Base-by-base conservation (phyloP, 2,113 vertebrate species). In the Hippocampus zosterae region DNA sequence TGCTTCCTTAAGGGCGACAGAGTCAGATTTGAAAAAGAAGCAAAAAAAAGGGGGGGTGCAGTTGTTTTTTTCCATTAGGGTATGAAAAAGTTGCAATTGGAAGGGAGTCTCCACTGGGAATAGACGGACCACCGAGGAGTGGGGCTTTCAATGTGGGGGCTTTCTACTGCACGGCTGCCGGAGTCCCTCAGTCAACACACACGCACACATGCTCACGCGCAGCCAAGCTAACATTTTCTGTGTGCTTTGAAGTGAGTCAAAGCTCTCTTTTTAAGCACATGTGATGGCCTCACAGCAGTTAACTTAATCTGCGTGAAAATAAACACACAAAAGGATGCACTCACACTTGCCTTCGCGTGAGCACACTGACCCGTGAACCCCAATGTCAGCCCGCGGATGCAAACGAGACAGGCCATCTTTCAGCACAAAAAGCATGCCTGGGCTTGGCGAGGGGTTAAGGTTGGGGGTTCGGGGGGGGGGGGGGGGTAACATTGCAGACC, bases 121-220 rank as follows among this genome's bases (percentile, higher is more conserved):
- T 84, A 86, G 81, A 81, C 76, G 52, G 91, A 92, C 91, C 91
- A 92, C 90, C 89, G 77, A 85, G 83, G 50, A 16, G 62, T 15
- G 11, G 62, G 19, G 71, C 83, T 85, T 84, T 89, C 83, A 88
- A 78, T 80, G 79, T 16, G 46, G 46, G 15, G 13, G 15, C 15
- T 81, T 85, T 89, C 73, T 83, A 78, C 82, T 81, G 76, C 63
- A 76, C 87, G 86, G 88, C 90, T 91, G 90, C 88, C 77, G 61
- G 65, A 84, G 80, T 85, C 84, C 84, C 78, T 92, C 91, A 89
- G 81, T 88, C 89, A 85, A 69, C 80, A 6, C 66, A 68, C 63
- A 64, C 70, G 57, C 59, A 68, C 52, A 64, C 61, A 71, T 63
- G 63, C 68, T 65, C 41, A 53, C 62, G 29, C 69, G 73, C 76